Base-by-base conservation (phyloP, 1,140 invertebrate species). In the Hypothenemus hampei region DNA sequence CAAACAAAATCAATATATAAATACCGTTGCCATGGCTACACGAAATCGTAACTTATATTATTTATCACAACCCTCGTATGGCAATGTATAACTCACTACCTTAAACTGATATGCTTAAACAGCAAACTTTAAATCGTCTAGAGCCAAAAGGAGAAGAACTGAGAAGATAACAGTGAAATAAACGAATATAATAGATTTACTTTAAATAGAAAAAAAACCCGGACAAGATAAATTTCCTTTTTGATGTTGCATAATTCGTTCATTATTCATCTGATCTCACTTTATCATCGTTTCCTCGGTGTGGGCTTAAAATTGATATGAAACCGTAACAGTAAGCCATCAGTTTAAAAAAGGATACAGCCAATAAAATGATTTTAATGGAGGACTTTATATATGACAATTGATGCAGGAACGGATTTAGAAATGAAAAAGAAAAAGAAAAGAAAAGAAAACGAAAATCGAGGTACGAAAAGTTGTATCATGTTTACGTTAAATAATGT, bases 151-250 rank as follows among this genome's bases (percentile, higher is more conserved):
- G 36, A 26, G 48, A 16, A 39, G 18, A 51, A 40, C 10, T 37
- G 39, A 50, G 7, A 40, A 51, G 48, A 51, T 51, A 51, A 51
- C 39, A 51, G 35, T 33, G 36, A 51, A 51, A 51, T 51, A 51
- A 51, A 51, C 48, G 48, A 51, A 51, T 51, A 51, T 51, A 51
- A 51, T 51, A 51, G 48, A 51, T 51, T 51, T 51, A 51, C 41
- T 51, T 51, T 51, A 41, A 51, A 51, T 51, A 43, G 41, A 51
- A 51, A 51, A 51, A n/a, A n/a, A n/a, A n/a, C n/a, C n/a, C 48
- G 20, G 5, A 40, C 39, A 51, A 51, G 48, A 51, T 51, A 51
- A 51, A 51, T 51, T 51, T 41, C 33, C 48, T 8, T 41, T 41
- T 51, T 51, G 39, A 51, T 51, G 24, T 41, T 41, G 48, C 24